These are phyloP conservation scores for Vireo griseus DNA, from an alignment of 2,797 vertebrate genomes.

Conservation along the genomic window DNA sequence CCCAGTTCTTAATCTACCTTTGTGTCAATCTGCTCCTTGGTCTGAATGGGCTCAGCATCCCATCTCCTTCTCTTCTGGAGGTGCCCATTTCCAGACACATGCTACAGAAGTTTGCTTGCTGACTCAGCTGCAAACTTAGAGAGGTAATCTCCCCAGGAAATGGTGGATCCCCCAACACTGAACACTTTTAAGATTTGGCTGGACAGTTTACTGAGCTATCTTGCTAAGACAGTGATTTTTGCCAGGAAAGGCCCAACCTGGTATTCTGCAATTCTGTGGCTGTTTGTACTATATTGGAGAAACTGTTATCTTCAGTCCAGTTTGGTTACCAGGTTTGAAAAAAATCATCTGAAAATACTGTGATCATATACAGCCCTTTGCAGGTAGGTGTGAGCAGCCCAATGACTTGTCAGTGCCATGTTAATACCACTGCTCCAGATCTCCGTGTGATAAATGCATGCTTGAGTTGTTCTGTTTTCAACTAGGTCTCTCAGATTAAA, in stretches of 20 bases:
- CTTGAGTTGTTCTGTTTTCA: neutral
- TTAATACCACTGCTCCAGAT: neutral
- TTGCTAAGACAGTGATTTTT: neutral
- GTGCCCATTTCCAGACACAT: neutral
- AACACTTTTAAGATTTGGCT: neutral
- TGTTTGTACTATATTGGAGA: neutral
- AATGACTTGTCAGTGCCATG: neutral
- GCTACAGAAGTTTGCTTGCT: neutral
- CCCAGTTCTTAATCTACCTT: neutral
- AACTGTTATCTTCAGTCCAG: neutral
- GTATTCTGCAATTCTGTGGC: fast-evolving
- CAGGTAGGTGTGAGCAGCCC: neutral
- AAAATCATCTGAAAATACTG: neutral
- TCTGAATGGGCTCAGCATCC: neutral
- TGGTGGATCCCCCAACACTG: neutral
- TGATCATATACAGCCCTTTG: neutral
- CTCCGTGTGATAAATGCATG: neutral
- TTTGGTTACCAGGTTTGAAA: neutral
- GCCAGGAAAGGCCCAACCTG: neutral
- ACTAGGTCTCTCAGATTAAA: neutral
- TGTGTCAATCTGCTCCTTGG: fast-evolving
- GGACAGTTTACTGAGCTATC: neutral
- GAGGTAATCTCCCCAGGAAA: neutral
- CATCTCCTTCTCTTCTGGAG: neutral
- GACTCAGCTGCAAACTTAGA: neutral